These are phyloP conservation scores for Actias luna DNA, from an alignment of 2,888 invertebrate species.

Conservation along the genomic window DNA sequence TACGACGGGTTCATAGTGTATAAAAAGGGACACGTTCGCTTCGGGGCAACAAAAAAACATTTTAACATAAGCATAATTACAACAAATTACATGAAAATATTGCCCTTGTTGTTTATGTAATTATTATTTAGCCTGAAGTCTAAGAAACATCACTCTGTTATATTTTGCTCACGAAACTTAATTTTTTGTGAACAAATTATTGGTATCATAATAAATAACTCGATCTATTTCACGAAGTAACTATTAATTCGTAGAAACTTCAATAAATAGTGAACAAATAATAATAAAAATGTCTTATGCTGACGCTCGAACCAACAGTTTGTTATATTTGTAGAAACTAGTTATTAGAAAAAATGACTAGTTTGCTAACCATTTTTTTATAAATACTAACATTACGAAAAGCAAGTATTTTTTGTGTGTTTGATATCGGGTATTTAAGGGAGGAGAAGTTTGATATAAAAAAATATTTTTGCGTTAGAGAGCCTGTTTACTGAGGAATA, in stretches of 20 bases:
- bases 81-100: not conserved
- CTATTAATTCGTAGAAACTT: too few species aligned
- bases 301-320: too few species aligned
- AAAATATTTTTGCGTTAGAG: not conserved
- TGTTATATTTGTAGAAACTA: too few species aligned
- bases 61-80: too few species aligned
- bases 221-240: too few species aligned
- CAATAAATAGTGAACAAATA: too few species aligned
- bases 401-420: not conserved
- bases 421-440: not conserved
- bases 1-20: not conserved
- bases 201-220: too few species aligned
- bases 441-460: not conserved
- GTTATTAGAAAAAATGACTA: too few species aligned
- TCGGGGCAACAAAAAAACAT: not conserved
- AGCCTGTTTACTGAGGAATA: not conserved
- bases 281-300: too few species aligned
- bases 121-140: not conserved
- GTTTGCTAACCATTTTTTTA: too few species aligned
- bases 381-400: not conserved
- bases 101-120: not conserved
- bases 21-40: not conserved
- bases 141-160: not conserved
- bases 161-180: too few species aligned
- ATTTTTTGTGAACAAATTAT: too few species aligned